Conservation (phyloP, 2,113 vertebrate genomes). For the Campylomormyrus numenius region DNA sequence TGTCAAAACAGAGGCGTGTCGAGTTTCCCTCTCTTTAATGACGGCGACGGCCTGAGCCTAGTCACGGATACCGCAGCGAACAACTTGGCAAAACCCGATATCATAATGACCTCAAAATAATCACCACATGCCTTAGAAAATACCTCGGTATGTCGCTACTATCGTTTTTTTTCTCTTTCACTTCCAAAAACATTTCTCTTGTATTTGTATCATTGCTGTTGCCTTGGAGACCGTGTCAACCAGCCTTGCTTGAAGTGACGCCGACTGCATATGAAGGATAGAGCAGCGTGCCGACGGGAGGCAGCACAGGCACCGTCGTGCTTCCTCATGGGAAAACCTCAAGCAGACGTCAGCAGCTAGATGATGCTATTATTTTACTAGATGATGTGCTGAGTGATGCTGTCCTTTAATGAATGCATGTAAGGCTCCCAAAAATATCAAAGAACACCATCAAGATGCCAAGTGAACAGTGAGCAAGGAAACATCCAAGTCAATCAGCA, state of each 20-base stretch:
- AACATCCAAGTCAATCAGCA: not conserved
- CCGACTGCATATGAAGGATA: not conserved
- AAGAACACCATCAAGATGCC: not conserved
- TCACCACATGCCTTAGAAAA: slow-evolving; percentile 43
- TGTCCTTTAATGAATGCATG: not conserved
- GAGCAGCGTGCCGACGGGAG: too few relatives aligned
- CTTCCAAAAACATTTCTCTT: slow-evolving; percentile 8
- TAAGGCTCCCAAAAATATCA: not conserved
- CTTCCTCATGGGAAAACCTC: not conserved
- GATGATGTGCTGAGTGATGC: not conserved
- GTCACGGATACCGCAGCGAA: slow-evolving; percentile 50
- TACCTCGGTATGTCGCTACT: slow-evolving; percentile 24
- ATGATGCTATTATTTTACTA: not conserved
- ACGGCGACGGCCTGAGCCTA: slow-evolving; percentile 52
- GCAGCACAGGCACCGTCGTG: not conserved
- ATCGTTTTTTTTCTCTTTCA: not conserved
- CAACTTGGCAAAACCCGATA: slow-evolving; percentile 49
- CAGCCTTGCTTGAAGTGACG: not conserved
- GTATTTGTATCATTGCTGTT: not conserved
- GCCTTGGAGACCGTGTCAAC: not conserved
- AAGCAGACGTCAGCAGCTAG: not conserved
- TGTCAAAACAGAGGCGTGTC: slow-evolving; percentile 60
- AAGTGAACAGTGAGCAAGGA: not conserved
- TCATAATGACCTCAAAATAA: slow-evolving; percentile 58
- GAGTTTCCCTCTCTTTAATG: slow-evolving; percentile 50